Percentiles rank a stretch among this genome's conserved stretches.
Evolutionary conservation across 2,888 invertebrate genomes (phyloP).

Genomic region (Sicus ferrugineus): DNA sequence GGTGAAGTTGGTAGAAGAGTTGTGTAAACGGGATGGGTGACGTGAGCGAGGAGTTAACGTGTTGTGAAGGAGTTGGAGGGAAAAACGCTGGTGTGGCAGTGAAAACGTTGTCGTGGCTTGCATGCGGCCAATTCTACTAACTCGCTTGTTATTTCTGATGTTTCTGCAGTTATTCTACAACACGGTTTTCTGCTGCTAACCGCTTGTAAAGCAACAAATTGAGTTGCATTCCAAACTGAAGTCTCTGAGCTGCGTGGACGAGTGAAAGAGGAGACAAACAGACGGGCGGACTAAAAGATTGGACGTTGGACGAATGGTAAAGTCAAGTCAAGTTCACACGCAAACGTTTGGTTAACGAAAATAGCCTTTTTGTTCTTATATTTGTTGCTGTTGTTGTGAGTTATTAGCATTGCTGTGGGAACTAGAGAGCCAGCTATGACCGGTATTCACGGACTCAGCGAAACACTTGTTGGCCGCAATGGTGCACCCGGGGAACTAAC

Average conservation of each 20-base stretch:
- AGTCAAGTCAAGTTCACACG: neutral
- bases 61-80: too few relatives aligned
- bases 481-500: neutral
- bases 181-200: constrained; percentile 18
- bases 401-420: constrained; percentile 3
- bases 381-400: neutral
- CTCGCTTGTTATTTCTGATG: neutral
- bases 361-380: neutral
- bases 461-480: constrained; percentile 3
- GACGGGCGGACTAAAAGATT: too few relatives aligned
- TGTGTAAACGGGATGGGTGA: neutral
- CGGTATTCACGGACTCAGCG: neutral
- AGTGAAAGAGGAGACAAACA: neutral
- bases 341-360: neutral
- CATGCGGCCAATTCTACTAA: constrained; percentile 2
- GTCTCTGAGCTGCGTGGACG: neutral
- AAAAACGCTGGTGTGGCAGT: neutral
- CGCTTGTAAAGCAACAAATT: constrained; percentile 29
- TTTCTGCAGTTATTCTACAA: too few relatives aligned
- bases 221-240: constrained; percentile 11
- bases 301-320: too few relatives aligned
- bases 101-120: neutral
- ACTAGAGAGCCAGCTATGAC: neutral
- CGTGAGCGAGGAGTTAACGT: neutral
- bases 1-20: neutral